Evolutionary conservation across 2,797 vertebrate genomes (phyloP).

Genomic region (Chaetophractus vellerosus): DNA sequence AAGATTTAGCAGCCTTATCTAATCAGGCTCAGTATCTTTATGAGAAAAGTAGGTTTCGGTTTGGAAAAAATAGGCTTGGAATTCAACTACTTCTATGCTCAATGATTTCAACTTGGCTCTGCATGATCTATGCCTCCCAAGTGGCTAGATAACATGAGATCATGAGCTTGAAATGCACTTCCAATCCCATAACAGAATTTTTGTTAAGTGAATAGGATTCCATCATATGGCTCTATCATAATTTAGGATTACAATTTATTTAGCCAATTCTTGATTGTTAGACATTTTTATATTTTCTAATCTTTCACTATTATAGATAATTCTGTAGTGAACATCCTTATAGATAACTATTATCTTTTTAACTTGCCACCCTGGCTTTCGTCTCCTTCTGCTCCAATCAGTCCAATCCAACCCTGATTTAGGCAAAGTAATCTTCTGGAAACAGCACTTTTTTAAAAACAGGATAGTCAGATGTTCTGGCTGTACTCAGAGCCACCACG

Average conservation of each 20-base stretch:
- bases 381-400: not conserved
- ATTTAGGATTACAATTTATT: conserved; percentile 46
- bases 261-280: conserved; percentile 3
- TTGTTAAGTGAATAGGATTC: conserved; percentile 9
- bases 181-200: conserved; percentile 44
- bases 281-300: conserved; percentile 32
- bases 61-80: conserved; percentile 65
- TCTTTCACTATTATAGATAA: conserved; percentile 56
- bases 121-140: conserved; percentile 16
- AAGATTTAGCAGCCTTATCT: conserved; percentile 65
- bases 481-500: not conserved
- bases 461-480: not conserved
- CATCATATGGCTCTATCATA: not conserved
- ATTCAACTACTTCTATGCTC: conserved; percentile 50
- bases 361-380: conserved; percentile 4
- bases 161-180: conserved; percentile 42
- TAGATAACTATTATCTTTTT: conserved; percentile 59
- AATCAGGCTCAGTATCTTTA: conserved; percentile 56
- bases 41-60: conserved; percentile 59
- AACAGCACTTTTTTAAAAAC: not conserved
- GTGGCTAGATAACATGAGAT: conserved; percentile 49
- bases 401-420: not conserved
- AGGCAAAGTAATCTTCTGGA: conserved; percentile 35
- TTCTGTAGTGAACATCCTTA: conserved; percentile 47
- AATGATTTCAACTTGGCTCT: conserved; percentile 22